Percentiles rank a stretch among this genome's conserved stretches.
These are phyloP conservation scores for Manis crassicaudata DNA, from an alignment of 2,797 vertebrate genomes.

Conservation along the genomic window DNA sequence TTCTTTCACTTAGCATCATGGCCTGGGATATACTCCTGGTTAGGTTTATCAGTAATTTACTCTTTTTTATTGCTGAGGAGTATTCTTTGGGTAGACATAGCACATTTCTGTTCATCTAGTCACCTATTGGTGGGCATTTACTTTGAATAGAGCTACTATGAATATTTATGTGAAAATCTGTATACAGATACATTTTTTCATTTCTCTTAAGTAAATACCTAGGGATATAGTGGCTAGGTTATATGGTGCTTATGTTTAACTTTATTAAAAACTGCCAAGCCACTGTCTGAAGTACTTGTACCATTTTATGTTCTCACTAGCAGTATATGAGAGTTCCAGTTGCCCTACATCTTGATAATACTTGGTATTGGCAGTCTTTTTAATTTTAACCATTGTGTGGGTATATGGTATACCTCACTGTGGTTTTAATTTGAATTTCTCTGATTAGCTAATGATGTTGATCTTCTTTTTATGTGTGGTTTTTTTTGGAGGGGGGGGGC, in stretches of 20 bases:
- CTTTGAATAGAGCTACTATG: neutral
- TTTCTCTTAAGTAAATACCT: neutral
- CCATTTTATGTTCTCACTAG: neutral
- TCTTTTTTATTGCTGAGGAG: neutral
- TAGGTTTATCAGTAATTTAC: neutral
- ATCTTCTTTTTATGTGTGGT: neutral
- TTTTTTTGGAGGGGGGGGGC: neutral
- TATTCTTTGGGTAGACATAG: neutral
- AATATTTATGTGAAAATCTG: neutral
- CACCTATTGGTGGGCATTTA: neutral
- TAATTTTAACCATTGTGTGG: neutral
- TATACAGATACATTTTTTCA: neutral
- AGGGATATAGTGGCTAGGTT: neutral
- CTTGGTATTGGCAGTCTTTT: neutral
- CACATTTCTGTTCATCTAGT: neutral
- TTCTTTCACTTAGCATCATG: neutral
- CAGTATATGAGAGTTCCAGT: neutral
- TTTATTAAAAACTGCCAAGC: neutral
- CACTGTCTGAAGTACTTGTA: neutral
- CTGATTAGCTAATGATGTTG: neutral
- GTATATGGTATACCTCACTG: neutral
- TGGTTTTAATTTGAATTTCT: conserved; percentile 14
- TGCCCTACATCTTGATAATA: neutral
- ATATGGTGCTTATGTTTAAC: neutral
- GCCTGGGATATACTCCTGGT: neutral